Conservation (phyloP, 2,888 invertebrate species). For the Tyria jacobaeae region DNA sequence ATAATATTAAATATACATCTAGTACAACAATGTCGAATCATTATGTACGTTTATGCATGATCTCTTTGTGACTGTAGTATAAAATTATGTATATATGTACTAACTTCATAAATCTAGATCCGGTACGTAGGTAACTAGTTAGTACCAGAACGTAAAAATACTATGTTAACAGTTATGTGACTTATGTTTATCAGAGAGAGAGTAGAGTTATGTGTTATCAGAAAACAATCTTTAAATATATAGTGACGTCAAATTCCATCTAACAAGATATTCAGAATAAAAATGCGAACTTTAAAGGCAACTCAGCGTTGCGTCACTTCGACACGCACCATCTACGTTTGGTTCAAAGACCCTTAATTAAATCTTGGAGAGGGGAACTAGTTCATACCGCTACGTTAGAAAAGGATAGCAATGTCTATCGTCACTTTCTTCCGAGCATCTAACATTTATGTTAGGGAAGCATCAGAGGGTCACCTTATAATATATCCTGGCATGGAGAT, state of each 20-base stretch:
- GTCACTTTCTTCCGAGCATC: conserved; percentile 35
- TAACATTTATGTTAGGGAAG: conserved; percentile 19
- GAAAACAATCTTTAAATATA: conserved; percentile 5
- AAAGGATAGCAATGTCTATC: conserved; percentile 32
- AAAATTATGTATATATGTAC: background rate
- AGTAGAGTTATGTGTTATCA: no score
- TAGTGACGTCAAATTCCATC: conserved; percentile 32
- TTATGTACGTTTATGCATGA: background rate
- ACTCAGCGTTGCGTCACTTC: conserved; percentile 50
- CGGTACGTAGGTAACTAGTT: no score
- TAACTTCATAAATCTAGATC: background rate
- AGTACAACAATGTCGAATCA: no score
- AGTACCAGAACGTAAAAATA: no score
- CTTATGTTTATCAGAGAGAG: no score
- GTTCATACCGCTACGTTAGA: conserved; percentile 51
- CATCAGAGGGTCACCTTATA: background rate
- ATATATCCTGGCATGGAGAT: background rate
- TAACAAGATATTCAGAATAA: conserved; percentile 22
- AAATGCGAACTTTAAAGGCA: conserved; percentile 36
- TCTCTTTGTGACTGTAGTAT: background rate
- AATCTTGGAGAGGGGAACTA: conserved; percentile 58
- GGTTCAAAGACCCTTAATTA: conserved; percentile 72
- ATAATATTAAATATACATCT: background rate
- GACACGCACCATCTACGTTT: conserved; percentile 57
- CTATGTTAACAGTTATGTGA: no score